Evolutionary conservation across 2,888 invertebrate species (phyloP), one percentile per base, ranked within the genome.

Genomic region (Pollenia angustigena): DNA sequence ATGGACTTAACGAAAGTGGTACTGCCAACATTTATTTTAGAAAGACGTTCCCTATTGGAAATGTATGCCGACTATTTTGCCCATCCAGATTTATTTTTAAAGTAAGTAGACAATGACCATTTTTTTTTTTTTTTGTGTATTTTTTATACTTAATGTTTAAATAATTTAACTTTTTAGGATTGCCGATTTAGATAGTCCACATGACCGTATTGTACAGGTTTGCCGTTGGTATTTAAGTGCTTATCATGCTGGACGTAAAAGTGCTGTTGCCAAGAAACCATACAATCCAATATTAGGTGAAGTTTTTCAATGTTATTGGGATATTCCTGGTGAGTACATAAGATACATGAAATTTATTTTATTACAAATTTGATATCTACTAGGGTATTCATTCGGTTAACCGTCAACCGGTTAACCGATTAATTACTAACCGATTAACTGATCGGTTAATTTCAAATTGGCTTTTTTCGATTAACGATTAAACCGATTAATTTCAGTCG

Each of bases 51-150:
- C 0, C 95, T 99, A 54, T 95, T 99, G 66, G 99, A 99, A 94
- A 99, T 99, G 99, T 99, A 99, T 93, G 99, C 99, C 69, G 99
- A 99, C 94, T 99, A 99, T 93, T 99, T 99, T 94, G 99, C 99
- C 12, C 99, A 99, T 95, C 99, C 99, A 0, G 99, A 99, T 94
- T 95, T 99, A 90, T 99, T 99, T 94, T 95, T 97, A 88, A 97
- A 95, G 98, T 98, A 94, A 92, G 93, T 90, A 64, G 14, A 14
- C 42, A 42, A n/a, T 11, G 1, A 32, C 32, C 4, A 32, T 32
- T 32, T 4, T 32, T 32, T 6, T 32, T 1, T 18, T 18, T 18
- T 18, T 18, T 18, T 18, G 32, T 32, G 32, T 6, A 6, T 32
- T 32, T 2, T 32, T 32, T 32, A 32, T 32, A 6, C 32, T 32